Conservation (phyloP, 2,797 vertebrate genomes). For the Malacoctenus gilli region DNA sequence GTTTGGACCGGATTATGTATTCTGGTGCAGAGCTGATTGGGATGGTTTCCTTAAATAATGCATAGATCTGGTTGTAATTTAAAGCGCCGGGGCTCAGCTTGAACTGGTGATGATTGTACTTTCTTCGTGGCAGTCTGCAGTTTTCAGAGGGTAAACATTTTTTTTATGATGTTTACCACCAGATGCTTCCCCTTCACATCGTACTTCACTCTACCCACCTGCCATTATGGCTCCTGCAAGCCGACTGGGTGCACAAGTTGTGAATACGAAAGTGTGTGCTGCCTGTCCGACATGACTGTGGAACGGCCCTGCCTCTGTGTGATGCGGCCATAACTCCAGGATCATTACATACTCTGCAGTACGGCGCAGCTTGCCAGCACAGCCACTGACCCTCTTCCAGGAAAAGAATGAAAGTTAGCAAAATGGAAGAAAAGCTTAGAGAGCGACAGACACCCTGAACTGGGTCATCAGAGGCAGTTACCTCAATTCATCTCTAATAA, state of each 20-base stretch:
- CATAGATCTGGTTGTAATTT: constrained; percentile 15
- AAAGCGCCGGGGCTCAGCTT: background rate
- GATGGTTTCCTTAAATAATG: constrained; percentile 16
- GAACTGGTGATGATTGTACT: constrained; percentile 10
- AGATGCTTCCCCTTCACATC: too few species aligned
- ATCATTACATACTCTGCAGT: constrained; percentile 44
- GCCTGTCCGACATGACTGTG: too few species aligned
- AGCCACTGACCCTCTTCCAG: constrained; percentile 62
- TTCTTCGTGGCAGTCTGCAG: constrained; percentile 9
- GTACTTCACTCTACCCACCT: too few species aligned
- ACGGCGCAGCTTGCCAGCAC: constrained; percentile 46
- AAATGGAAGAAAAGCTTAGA: constrained; percentile 54
- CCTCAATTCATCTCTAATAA: constrained; percentile 76
- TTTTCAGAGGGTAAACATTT: constrained; percentile 4
- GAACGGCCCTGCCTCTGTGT: too few species aligned
- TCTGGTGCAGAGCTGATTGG: constrained; percentile 18
- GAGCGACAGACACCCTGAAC: constrained; percentile 66
- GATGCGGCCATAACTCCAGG: too few species aligned
- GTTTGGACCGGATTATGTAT: constrained; percentile 39
- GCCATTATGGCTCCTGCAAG: too few species aligned
- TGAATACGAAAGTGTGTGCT: too few species aligned
- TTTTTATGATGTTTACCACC: too few species aligned
- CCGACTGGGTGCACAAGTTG: too few species aligned
- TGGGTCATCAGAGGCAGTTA: constrained; percentile 78
- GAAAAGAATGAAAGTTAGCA: constrained; percentile 55